Conservation (phyloP, 2,113 vertebrate species). For the Eclectus roratus region DNA sequence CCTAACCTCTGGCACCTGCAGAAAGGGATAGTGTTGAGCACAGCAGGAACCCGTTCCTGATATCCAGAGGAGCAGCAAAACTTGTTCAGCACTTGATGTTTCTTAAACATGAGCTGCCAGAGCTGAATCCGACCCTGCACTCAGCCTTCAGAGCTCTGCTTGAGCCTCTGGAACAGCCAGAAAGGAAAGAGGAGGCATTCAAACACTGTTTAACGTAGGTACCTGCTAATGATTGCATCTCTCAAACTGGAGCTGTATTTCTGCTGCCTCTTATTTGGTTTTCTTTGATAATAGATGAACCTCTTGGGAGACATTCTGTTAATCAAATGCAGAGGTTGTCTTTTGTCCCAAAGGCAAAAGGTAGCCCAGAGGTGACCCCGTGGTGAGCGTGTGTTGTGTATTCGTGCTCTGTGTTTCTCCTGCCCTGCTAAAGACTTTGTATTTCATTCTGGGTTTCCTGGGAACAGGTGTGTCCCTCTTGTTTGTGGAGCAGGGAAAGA, state of each 20-base stretch:
- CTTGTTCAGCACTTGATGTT: background rate
- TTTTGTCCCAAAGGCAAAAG: background rate
- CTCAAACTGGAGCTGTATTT: background rate
- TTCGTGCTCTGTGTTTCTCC: background rate
- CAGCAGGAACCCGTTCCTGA: background rate
- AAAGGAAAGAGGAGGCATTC: background rate
- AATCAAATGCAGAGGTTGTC: background rate
- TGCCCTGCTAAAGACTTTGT: background rate
- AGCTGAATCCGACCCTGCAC: background rate
- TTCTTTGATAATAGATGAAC: background rate
- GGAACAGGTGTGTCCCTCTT: background rate
- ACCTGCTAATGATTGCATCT: background rate
- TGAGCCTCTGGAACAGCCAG: background rate
- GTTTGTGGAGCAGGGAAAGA: background rate
- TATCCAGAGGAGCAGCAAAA: background rate
- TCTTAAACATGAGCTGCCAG: background rate
- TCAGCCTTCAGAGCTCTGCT: background rate
- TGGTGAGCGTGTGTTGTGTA: accelerated
- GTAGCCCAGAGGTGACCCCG: background rate
- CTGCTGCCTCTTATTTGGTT: background rate
- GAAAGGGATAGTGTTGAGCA: background rate
- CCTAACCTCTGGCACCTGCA: background rate
- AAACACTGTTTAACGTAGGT: accelerated
- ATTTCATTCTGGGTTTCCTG: background rate
- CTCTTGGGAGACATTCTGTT: background rate